These are phyloP conservation scores for Diachrysia chrysitis DNA, from an alignment of 2,888 invertebrate genomes.

Conservation along the genomic window DNA sequence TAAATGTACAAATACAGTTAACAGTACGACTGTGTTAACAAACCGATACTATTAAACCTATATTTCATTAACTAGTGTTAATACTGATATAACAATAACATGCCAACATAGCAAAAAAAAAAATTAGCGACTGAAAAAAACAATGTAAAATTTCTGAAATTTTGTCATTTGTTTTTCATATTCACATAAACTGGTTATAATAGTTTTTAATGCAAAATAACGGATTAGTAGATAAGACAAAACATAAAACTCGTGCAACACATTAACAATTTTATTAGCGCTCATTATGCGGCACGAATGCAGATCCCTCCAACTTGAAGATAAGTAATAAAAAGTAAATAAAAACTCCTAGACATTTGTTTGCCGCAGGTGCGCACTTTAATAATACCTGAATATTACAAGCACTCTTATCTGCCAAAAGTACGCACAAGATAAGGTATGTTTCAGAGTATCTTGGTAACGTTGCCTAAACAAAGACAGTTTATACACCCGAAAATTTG, in stretches of 20 bases:
- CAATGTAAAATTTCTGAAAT: too few relatives aligned
- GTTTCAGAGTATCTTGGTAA: slow-evolving; percentile 32
- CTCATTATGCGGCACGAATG: not conserved
- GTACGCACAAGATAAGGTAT: slow-evolving; percentile 54
- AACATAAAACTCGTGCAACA: not conserved
- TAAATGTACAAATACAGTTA: too few relatives aligned
- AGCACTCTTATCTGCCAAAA: slow-evolving; percentile 50
- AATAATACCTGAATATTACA: slow-evolving; percentile 61
- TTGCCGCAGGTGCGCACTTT: slow-evolving; percentile 65
- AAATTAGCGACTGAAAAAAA: too few relatives aligned
- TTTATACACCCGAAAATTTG: slow-evolving; percentile 11
- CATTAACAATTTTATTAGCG: slow-evolving; percentile 1
- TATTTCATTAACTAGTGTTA: too few relatives aligned
- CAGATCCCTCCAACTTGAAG: slow-evolving; percentile 2
- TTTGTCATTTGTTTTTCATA: too few relatives aligned
- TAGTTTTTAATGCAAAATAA: not conserved
- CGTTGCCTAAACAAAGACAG: slow-evolving; percentile 13
- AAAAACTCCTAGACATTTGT: slow-evolving; percentile 64
- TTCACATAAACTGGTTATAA: too few relatives aligned
- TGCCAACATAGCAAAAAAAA: too few relatives aligned
- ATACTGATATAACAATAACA: too few relatives aligned
- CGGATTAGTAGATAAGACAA: not conserved
- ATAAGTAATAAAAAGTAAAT: slow-evolving; percentile 51
- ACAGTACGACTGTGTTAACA: too few relatives aligned
- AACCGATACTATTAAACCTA: too few relatives aligned